Evolutionary conservation across 2,797 vertebrate species (phyloP), one percentile per base, ranked within the genome.

Genomic region (Labroides dimidiatus): DNA sequence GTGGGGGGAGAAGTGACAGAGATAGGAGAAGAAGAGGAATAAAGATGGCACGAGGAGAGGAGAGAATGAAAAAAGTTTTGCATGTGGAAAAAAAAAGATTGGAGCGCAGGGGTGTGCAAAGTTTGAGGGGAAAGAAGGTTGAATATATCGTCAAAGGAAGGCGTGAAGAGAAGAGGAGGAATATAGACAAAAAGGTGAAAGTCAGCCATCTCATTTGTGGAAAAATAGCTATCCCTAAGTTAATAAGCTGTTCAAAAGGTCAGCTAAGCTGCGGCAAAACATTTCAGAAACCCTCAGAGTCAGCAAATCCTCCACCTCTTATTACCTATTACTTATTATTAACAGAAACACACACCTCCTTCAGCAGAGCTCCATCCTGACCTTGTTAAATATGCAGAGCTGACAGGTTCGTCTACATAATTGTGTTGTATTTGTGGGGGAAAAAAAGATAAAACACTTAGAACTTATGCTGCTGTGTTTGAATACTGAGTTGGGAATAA

Each of bases 401-500:
- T n/a, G 50, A 11, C 62, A 50, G 30, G 30, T 33, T 4, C 30
- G 1, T 36, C 42, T 43, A 77, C 37, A 64, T 21, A 2, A 13
- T 13, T 39, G 1, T n/a, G 52, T 52, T 17, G 30, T 44, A 27
- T 27, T 27, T 27, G 24, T 27, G 24, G 24, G 4, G 9, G 6
- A 7, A 10, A 39, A 61, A 44, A 2, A 19, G 50, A 9, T 56
- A 75, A 42, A 0, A 27, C 1, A n/a, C n/a, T n/a, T n/a, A 59
- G 19, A 62, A 36, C 16, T 1, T 8, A 8, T 8, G 4, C 24
- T 1, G 16, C 15, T 66, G 33, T 49, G 49, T 72, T 87, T 81
- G 24, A 27, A 27, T 77, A 51, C 52, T 17, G 48, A 36, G 43
- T 42, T 67, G 66, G 43, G 45, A 84, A 84, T 81, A 72, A 62